Conservation (phyloP, 2,113 vertebrate genomes). For the Paradoxurus hermaphroditus region DNA sequence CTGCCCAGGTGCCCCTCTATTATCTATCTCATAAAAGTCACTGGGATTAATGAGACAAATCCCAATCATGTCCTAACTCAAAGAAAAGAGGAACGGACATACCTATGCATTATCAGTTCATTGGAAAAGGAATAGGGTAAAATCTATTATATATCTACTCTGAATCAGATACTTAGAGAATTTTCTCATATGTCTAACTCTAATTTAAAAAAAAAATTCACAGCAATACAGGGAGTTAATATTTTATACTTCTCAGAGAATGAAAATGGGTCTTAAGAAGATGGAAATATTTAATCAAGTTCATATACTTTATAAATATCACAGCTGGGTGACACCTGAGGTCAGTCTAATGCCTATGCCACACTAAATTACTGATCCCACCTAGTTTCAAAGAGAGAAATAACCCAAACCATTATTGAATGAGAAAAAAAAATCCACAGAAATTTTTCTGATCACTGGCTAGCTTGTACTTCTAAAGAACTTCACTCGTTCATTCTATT, state of each 20-base stretch:
- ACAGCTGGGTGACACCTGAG: not conserved
- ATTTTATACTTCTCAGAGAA: not conserved
- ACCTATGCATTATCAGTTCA: not conserved
- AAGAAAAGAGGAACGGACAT: not conserved
- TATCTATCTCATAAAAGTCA: constrained; percentile 14
- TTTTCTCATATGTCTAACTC: not conserved
- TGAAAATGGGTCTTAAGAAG: not conserved
- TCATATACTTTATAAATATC: not conserved
- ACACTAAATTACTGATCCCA: not conserved
- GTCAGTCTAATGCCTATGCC: not conserved
- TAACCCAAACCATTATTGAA: not conserved
- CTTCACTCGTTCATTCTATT: not conserved
- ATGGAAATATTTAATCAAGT: not conserved
- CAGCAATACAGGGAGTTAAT: not conserved
- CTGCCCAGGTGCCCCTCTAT: no score
- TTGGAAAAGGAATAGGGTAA: not conserved
- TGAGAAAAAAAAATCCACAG: not conserved
- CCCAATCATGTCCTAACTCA: not conserved
- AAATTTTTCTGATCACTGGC: not conserved
- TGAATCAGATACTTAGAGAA: not conserved
- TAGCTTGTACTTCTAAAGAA: not conserved
- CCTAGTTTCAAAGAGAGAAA: not conserved
- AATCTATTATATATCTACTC: not conserved
- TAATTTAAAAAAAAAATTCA: not conserved
- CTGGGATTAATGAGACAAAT: not conserved